Percentiles rank a stretch among this genome's conserved stretches.
phyloP scores from a whole-genome alignment of 2,113 vertebrate genomes.

The Todiramphus chloris region DNA sequence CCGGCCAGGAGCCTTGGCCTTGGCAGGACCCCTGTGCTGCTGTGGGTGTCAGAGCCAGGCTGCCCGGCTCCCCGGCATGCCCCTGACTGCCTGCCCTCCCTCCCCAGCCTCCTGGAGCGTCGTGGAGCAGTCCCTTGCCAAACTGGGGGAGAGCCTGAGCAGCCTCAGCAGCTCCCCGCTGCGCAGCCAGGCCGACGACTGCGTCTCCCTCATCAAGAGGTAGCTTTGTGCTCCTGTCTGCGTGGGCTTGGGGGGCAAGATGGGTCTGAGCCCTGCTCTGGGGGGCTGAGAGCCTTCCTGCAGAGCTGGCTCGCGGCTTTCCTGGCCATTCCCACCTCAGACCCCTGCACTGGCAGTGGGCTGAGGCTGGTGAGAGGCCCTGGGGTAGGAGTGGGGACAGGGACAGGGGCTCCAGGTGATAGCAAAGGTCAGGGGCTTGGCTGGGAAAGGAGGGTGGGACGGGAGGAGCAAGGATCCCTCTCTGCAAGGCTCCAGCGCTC shows the following conservation, averaged over 20 bases:
- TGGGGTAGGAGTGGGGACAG: neutral
- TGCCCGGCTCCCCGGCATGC: neutral
- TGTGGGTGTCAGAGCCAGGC: neutral
- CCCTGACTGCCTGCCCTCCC: neutral
- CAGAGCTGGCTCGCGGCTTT: neutral
- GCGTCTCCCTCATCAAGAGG: constrained; percentile 88
- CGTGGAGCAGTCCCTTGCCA: constrained; percentile 87
- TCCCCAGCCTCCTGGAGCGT: constrained; percentile 86
- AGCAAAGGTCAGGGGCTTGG: neutral
- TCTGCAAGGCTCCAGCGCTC: neutral
- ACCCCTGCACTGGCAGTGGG: neutral
- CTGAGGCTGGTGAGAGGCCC: neutral
- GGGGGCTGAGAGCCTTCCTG: neutral
- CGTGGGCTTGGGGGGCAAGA: fast-evolving
- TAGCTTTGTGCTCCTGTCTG: constrained; percentile 29
- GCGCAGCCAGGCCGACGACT: constrained; percentile 85
- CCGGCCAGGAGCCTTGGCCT: neutral
- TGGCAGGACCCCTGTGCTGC: neutral
- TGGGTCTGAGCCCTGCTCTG: neutral
- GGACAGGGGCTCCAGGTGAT: neutral
- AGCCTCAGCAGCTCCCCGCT: constrained; percentile 78
- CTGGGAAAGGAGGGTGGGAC: neutral
- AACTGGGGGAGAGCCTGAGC: constrained; percentile 83
- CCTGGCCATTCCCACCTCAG: neutral
- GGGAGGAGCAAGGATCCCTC: neutral